Conservation (phyloP, 2,113 vertebrate species). For the Odontesthes bonariensis region DNA sequence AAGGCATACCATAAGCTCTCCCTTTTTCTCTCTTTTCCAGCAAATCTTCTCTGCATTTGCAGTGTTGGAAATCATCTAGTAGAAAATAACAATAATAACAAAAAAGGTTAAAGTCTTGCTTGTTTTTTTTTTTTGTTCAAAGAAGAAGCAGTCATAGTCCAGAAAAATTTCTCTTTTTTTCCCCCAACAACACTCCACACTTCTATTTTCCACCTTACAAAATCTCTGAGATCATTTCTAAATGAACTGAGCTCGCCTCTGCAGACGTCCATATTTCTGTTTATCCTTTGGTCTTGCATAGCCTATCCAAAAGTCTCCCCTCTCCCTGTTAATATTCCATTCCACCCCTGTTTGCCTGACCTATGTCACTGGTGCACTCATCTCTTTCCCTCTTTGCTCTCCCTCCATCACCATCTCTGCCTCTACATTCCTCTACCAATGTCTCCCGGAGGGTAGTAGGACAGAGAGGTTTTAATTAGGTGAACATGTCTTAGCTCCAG, state of each 20-base stretch:
- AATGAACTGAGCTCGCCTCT: constrained; percentile 46
- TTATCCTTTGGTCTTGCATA: constrained; percentile 43
- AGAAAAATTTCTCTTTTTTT: constrained; percentile 10
- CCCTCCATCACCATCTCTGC: constrained; percentile 37
- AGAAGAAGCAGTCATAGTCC: neutral
- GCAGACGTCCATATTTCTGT: constrained; percentile 43
- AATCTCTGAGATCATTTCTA: constrained; percentile 32
- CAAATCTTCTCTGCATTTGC: too few relatives aligned
- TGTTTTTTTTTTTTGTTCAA: constrained; percentile 11
- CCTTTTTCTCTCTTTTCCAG: too few relatives aligned
- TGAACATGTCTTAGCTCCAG: constrained; percentile 66
- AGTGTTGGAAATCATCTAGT: too few relatives aligned
- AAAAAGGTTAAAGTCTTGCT: constrained; percentile 19
- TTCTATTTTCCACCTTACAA: constrained; percentile 3
- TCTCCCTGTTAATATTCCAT: constrained; percentile 14
- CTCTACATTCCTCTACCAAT: constrained; percentile 53
- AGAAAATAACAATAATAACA: neutral
- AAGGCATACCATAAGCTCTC: too few relatives aligned
- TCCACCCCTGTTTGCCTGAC: constrained; percentile 18
- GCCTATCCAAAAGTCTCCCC: constrained; percentile 28
- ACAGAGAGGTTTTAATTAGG: constrained; percentile 78
- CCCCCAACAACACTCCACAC: neutral
- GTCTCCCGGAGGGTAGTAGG: constrained; percentile 60
- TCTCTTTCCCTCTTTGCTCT: constrained; percentile 25
- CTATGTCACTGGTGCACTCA: constrained; percentile 20